Conservation (phyloP, 2,888 invertebrate genomes). For the Cheilosia impressa region DNA sequence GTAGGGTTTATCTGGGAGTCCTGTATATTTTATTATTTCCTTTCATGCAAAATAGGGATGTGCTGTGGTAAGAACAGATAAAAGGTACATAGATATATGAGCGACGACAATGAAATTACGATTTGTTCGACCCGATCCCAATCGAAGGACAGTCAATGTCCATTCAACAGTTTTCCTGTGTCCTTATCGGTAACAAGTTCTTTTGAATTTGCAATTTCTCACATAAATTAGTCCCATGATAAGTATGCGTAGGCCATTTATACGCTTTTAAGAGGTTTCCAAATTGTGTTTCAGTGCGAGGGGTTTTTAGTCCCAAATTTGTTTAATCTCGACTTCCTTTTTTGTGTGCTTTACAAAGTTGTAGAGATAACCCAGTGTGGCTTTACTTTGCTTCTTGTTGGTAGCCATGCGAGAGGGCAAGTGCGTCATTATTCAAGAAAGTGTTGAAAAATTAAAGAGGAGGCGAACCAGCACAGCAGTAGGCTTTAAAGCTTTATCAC, state of each 20-base stretch:
- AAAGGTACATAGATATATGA: neutral
- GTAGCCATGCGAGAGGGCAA: no score
- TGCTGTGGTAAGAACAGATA: neutral
- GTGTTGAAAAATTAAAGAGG: no score
- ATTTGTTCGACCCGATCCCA: neutral
- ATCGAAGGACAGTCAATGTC: neutral
- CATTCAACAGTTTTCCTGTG: neutral
- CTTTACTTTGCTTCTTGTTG: no score
- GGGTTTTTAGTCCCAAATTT: neutral
- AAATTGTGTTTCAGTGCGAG: neutral
- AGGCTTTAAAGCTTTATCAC: no score
- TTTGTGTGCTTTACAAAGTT: neutral
- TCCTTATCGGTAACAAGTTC: neutral
- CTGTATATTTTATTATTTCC: slow-evolving; percentile 8
- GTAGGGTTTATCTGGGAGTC: slow-evolving; percentile 1
- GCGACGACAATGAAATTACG: neutral
- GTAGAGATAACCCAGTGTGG: no score
- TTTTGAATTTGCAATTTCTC: neutral
- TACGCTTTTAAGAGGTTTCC: no score
- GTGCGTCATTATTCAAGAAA: no score
- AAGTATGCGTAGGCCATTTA: no score
- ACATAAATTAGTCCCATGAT: neutral
- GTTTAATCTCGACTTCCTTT: neutral
- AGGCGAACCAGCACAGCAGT: no score
- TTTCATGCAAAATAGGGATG: neutral